A percentile compares a stretch with the other conserved stretches of the same genome.
phyloP scores from a whole-genome alignment of 2,888 invertebrate species.

The Steinernema scapterisci region DNA sequence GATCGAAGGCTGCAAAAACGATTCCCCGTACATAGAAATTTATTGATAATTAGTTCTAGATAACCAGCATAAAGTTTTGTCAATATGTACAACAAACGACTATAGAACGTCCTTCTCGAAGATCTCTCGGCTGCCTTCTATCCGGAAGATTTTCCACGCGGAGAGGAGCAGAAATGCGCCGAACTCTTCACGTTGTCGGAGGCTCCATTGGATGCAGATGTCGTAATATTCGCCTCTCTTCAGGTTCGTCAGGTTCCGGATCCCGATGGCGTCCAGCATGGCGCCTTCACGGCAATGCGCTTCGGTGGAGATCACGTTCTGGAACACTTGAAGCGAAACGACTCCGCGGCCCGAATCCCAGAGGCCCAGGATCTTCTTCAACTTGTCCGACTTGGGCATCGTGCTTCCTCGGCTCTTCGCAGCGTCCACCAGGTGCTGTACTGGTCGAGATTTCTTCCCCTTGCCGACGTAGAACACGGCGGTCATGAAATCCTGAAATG shows the following conservation, averaged over 20 bases:
- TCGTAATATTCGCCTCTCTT: slow-evolving; percentile 57
- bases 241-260: slow-evolving; percentile 57
- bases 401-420: slow-evolving; percentile 70
- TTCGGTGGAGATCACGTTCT: slow-evolving; percentile 86
- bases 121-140: slow-evolving; percentile 50
- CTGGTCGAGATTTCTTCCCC: slow-evolving; percentile 85
- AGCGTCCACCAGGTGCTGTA: slow-evolving; percentile 88
- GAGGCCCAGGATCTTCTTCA: slow-evolving; percentile 82
- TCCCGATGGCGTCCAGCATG: slow-evolving; percentile 85
- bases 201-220: slow-evolving; percentile 47
- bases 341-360: slow-evolving; percentile 85
- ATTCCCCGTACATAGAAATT: no score
- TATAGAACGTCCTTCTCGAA: slow-evolving; percentile 43
- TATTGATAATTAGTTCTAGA: no score
- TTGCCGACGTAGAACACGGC: slow-evolving; percentile 95
- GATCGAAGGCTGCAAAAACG: no score
- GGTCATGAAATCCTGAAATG: slow-evolving; percentile 80
- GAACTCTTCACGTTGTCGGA: slow-evolving; percentile 48
- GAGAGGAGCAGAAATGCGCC: slow-evolving; percentile 51
- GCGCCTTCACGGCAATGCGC: slow-evolving; percentile 91
- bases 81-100: background rate
- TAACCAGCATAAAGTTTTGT: background rate
- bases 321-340: slow-evolving; percentile 86
- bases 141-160: slow-evolving; percentile 43
- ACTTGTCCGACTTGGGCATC: slow-evolving; percentile 72